phyloP scores from a whole-genome alignment of 92 coral and sea anemone genomes.

The Virgularia gustaviana region DNA sequence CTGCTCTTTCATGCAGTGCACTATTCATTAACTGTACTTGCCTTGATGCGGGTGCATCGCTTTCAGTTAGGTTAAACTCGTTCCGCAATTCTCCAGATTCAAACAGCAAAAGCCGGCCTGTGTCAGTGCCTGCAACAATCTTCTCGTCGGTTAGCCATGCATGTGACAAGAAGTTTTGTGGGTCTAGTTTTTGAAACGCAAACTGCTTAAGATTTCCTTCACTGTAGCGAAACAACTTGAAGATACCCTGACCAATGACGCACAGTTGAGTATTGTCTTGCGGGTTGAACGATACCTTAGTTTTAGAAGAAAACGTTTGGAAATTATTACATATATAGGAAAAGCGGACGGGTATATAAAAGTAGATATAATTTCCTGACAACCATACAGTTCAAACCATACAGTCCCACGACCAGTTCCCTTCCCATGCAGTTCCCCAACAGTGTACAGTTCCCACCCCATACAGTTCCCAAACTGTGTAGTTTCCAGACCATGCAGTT shows the following conservation, averaged over 20 bases:
- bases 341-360: too few species aligned
- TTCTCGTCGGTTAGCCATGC: conserved; percentile 98
- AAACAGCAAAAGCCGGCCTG: conserved; percentile 78
- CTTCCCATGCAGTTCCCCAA: too few species aligned
- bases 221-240: conserved; percentile 95
- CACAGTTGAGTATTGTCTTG: conserved; percentile 98
- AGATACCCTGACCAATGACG: conserved; percentile 98
- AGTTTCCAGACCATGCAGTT: too few species aligned
- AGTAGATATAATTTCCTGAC: too few species aligned
- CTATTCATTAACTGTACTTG: background rate
- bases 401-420: too few species aligned
- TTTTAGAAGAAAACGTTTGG: background rate
- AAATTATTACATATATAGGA: too few species aligned
- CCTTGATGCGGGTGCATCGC: conserved; percentile 62
- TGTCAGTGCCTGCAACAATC: conserved; percentile 90
- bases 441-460: too few species aligned
- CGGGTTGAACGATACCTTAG: conserved; percentile 87
- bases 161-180: conserved; percentile 92
- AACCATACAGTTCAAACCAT: too few species aligned
- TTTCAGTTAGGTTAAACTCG: conserved; percentile 76
- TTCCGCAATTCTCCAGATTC: conserved; percentile 94
- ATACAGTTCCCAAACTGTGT: too few species aligned
- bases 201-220: conserved; percentile 97
- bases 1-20: too few species aligned
- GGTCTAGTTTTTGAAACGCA: conserved; percentile 99